Evolutionary conservation across 1,140 invertebrate species (phyloP).

Genomic region (Ostrea edulis): DNA sequence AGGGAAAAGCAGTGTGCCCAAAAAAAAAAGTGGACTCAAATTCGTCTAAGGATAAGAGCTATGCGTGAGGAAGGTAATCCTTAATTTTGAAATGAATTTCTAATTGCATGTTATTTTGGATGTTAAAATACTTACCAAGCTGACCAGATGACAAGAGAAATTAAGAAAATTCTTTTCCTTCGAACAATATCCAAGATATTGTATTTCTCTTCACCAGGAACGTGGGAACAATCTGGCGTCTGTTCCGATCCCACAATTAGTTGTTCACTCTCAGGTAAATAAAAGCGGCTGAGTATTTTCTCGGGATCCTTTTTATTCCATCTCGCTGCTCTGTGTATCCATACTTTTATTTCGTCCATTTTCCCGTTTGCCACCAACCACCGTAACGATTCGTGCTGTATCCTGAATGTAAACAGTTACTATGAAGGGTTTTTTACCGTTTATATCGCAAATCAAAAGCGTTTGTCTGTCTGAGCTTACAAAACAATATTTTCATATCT

Average conservation of each 20-base stretch:
- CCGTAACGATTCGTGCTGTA: slow-evolving; percentile 17
- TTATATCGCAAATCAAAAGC: neutral
- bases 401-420: neutral
- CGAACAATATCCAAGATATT: neutral
- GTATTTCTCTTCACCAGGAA: neutral
- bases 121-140: neutral
- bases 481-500: no score
- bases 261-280: neutral
- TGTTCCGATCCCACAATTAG: neutral
- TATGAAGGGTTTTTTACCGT: neutral
- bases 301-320: slow-evolving; percentile 16
- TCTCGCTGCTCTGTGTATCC: neutral
- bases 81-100: no score
- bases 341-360: neutral
- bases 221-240: neutral
- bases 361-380: slow-evolving; percentile 4
- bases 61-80: no score
- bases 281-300: neutral
- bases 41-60: no score
- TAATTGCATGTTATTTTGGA: no score
- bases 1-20: no score
- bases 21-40: no score
- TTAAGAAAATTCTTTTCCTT: neutral
- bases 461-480: neutral
- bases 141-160: neutral